These are phyloP conservation scores for Sebastes vulpes DNA, from an alignment of 2,797 vertebrate genomes.

Conservation along the genomic window DNA sequence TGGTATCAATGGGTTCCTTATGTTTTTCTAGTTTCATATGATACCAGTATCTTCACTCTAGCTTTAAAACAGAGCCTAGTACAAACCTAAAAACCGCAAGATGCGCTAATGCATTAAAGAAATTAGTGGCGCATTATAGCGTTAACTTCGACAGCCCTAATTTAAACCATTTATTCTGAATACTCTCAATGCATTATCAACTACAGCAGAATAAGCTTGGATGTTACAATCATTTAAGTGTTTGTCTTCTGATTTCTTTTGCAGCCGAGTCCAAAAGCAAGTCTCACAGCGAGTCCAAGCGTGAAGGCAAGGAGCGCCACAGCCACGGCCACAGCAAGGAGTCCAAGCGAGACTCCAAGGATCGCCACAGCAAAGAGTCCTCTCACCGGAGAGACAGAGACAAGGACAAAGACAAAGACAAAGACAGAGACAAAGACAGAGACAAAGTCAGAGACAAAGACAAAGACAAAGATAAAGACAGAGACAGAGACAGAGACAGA, in stretches of 20 bases:
- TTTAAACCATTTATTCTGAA: background rate
- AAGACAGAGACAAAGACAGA: conserved; percentile 83
- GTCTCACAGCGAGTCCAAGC: conserved; percentile 82
- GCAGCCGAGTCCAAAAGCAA: conserved; percentile 87
- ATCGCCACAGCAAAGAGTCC: conserved; percentile 83
- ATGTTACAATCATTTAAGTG: background rate
- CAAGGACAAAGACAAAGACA: conserved; percentile 84
- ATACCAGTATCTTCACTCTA: no score
- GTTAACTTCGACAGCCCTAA: no score
- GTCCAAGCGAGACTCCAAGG: conserved; percentile 85
- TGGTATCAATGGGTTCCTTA: no score
- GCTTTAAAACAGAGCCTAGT: no score
- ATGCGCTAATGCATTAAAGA: no score
- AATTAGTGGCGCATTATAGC: no score
- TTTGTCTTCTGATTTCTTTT: conserved; percentile 40
- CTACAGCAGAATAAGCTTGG: background rate
- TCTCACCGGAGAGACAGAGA: conserved; percentile 83
- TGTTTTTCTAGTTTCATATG: no score
- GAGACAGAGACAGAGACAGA: conserved; percentile 81
- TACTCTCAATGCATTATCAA: background rate
- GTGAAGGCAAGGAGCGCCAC: conserved; percentile 84
- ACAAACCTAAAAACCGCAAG: no score
- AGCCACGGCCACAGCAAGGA: conserved; percentile 79
- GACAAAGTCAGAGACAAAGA: conserved; percentile 84
- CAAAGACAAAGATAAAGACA: conserved; percentile 83